Base-by-base conservation (phyloP, 2,797 vertebrate genomes). In the Mormyrus hasselquistii region DNA sequence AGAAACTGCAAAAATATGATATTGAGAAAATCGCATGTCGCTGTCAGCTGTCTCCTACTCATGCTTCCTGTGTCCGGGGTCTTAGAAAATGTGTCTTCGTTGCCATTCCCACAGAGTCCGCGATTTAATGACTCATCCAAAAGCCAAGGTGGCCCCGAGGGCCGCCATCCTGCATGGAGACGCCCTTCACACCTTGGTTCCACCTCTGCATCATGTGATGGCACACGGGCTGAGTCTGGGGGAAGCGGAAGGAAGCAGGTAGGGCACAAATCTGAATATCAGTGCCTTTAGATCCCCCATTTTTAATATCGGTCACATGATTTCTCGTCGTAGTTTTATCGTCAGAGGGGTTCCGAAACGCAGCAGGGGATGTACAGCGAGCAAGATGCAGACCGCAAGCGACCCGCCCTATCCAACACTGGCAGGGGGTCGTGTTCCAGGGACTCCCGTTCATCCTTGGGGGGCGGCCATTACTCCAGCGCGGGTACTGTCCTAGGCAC, bases 371-470 rank as follows among this genome's bases (percentile, higher is more conserved):
- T 96, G 41, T 96, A 95, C 88, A 95, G 96, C 87, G 94, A 94
- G 62, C 97, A 96, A 90, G 97, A 99, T 90, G 96, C 95, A 3
- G 97, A 99, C 92, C 97, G 97, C 87, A 99, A 99, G 95, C 97
- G 98, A 94, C 97, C 97, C 93, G 98, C 98, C 92, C 95, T 99
- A 87, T 98, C 97, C 0, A 98, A 96, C 95, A 95, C 93, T 91
- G 97, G 94, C 90, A 94, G 96, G 94, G 93, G 96, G 55, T 95
- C 96, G 55, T 98, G 96, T 94, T 94, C 96, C 16, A 95, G 95
- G 91, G 94, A 93, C 1, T 25, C 96, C 41, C 94, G 95, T 94
- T 95, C 95, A 92, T 96, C 97, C 59, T 91, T 95, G 89, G 93
- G 96, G 91, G 96, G 96, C 95, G 97, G 93, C 94, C 93, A 93